Evolutionary conservation across 2,888 invertebrate genomes (phyloP).

Genomic region (Geotrupes spiniger): DNA sequence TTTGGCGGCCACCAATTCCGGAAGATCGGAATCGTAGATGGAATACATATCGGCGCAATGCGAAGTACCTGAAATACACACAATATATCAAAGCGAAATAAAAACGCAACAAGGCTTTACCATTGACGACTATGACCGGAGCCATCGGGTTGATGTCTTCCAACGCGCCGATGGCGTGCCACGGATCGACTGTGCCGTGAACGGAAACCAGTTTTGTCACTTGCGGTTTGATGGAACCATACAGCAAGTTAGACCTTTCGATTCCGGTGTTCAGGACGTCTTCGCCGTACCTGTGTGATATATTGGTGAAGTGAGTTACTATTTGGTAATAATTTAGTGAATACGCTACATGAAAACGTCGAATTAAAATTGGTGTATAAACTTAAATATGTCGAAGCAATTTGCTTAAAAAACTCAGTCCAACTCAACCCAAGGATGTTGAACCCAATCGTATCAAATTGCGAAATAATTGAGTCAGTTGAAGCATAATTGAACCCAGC

Average conservation of each 20-base stretch:
- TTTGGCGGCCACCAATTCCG: conserved; percentile 29
- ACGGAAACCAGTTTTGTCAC: conserved; percentile 21
- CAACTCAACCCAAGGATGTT: too few relatives aligned
- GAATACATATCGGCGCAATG: conserved; percentile 34
- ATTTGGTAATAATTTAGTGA: too few relatives aligned
- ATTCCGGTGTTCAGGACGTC: conserved; percentile 17
- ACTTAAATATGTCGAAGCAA: too few relatives aligned
- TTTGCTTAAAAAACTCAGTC: too few relatives aligned
- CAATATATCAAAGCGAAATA: not conserved
- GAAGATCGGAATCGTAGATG: conserved; percentile 21
- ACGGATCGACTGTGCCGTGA: conserved; percentile 55
- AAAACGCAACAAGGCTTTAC: conserved; percentile 21
- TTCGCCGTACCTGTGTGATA: conserved; percentile 16
- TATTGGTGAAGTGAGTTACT: too few relatives aligned
- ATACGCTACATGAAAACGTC: too few relatives aligned
- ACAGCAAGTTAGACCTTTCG: conserved; percentile 18
- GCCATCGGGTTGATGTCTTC: conserved; percentile 41
- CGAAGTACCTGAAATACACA: conserved; percentile 27
- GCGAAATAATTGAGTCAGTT: too few relatives aligned
- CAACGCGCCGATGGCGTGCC: conserved; percentile 55
- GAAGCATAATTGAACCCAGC: too few relatives aligned
- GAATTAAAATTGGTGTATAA: too few relatives aligned
- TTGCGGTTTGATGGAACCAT: conserved; percentile 17
- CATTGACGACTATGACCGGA: conserved; percentile 33
- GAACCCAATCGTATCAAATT: too few relatives aligned